Evolutionary conservation across 2,797 vertebrate species (phyloP), one percentile per base, ranked within the genome.

Genomic region (Acestrorhynchus altus): DNA sequence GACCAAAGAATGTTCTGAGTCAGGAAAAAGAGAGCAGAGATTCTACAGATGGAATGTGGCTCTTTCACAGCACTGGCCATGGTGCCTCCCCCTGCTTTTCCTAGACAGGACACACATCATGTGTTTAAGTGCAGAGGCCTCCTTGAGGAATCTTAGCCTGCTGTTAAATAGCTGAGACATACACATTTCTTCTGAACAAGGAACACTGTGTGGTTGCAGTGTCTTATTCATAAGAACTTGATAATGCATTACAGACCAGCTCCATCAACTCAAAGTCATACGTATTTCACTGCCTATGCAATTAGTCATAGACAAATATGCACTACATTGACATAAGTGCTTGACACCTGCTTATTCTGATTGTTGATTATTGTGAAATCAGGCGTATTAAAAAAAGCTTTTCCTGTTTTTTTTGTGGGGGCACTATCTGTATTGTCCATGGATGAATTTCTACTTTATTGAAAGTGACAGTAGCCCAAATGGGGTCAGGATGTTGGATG

Each of bases 71-170:
- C 44, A 52, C 56, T 52, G 20, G 40, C 40, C 54, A 31, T 52
- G 22, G 20, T 22, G 31, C 54, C 31, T 40, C 31, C 60, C 26
- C 13, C 15, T 24, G n/a, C 54, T 13, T 39, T n/a, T 52, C 57
- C 46, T 65, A 57, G 69, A 81, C 86, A 78, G 81, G 79, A 86
- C 85, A 79, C 83, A 87, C 83, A 86, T 76, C 44, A 35, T 73
- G 76, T 16, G 46, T 65, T 49, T 49, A 40, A 76, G 81, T 63
- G 66, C 83, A 83, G 90, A 89, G 89, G 89, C 86, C 88, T 87
- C 85, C 87, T 86, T 87, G 86, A 90, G 88, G 87, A 91, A 89
- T 90, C 89, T 88, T 88, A 83, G 78, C 85, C 81, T 44, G 46
- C 75, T 24, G 65, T 67, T 51, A 72, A 78, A 78, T 54, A 80